phyloP scores from a whole-genome alignment of 2,888 invertebrate genomes.

The Caenorhabditis sinica region DNA sequence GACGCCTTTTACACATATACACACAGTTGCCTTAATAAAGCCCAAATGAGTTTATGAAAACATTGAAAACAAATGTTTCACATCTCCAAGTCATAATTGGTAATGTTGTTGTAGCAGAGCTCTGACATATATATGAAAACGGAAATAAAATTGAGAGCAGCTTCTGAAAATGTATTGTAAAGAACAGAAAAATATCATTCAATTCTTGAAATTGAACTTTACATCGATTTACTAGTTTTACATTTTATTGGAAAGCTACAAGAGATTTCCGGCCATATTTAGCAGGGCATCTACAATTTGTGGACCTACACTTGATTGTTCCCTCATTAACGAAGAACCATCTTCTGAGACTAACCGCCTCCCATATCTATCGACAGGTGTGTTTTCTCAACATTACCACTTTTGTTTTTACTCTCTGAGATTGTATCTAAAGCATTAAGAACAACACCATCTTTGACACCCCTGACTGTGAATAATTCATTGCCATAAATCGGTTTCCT shows the following conservation, averaged over 20 bases:
- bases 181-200: too few relatives aligned
- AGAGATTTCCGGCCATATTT: too few relatives aligned
- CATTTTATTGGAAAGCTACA: too few relatives aligned
- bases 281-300: conserved; percentile 34
- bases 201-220: too few relatives aligned
- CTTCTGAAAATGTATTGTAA: not conserved
- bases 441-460: conserved; percentile 39
- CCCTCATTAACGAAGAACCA: conserved; percentile 16
- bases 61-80: conserved; percentile 16
- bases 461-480: conserved; percentile 38
- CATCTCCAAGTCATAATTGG: not conserved
- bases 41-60: conserved; percentile 49
- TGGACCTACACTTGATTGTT: conserved; percentile 40
- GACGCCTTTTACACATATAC: conserved; percentile 41
- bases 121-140: not conserved
- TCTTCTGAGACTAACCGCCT: not conserved
- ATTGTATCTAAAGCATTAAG: conserved; percentile 37
- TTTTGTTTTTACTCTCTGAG: conserved; percentile 15
- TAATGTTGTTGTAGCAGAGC: not conserved
- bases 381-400: conserved; percentile 49
- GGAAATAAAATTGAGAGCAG: not conserved
- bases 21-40: conserved; percentile 14
- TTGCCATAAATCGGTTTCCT: conserved; percentile 14
- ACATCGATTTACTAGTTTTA: too few relatives aligned
- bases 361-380: conserved; percentile 40